Evolutionary conservation across 2,888 invertebrate genomes (phyloP).

Genomic region (Alsophila aescularia): DNA sequence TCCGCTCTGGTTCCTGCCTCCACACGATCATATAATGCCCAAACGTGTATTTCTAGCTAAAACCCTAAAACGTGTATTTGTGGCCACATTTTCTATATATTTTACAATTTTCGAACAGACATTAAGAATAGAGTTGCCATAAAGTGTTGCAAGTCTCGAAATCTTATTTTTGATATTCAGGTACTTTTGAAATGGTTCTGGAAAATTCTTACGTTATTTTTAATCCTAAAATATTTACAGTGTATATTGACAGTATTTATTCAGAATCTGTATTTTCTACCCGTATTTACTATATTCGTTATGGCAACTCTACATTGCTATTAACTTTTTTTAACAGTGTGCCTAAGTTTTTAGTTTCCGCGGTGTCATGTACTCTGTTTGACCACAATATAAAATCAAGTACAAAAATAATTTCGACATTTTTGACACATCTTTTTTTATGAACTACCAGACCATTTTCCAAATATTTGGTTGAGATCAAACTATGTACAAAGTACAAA

Average conservation of each 20-base stretch:
- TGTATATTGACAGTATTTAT: constrained; percentile 3
- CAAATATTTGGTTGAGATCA: constrained; percentile 43
- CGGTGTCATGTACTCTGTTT: constrained; percentile 26
- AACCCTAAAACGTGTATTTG: not conserved
- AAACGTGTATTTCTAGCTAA: constrained; percentile 14
- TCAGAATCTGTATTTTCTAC: constrained; percentile 12
- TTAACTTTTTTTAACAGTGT: constrained; percentile 18
- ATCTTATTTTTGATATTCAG: constrained; percentile 25
- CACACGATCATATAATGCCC: constrained; percentile 13
- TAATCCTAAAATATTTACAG: constrained; percentile 22
- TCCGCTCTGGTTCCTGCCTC: not conserved
- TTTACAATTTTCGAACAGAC: constrained; percentile 2
- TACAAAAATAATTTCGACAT: constrained; percentile 28
- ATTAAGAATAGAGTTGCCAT: constrained; percentile 28
- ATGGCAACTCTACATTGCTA: constrained; percentile 42
- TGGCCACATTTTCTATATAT: constrained; percentile 3
- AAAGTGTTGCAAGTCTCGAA: constrained; percentile 16
- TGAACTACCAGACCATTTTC: constrained; percentile 34
- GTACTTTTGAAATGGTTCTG: constrained; percentile 27
- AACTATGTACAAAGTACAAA: constrained; percentile 36
- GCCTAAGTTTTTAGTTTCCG: constrained; percentile 14
- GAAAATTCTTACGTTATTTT: constrained; percentile 14
- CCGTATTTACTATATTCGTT: constrained; percentile 26
- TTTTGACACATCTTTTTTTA: constrained; percentile 33
- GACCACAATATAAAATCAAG: constrained; percentile 23